Conservation (phyloP, 2,113 vertebrate species). For the Oryzias celebensis region DNA sequence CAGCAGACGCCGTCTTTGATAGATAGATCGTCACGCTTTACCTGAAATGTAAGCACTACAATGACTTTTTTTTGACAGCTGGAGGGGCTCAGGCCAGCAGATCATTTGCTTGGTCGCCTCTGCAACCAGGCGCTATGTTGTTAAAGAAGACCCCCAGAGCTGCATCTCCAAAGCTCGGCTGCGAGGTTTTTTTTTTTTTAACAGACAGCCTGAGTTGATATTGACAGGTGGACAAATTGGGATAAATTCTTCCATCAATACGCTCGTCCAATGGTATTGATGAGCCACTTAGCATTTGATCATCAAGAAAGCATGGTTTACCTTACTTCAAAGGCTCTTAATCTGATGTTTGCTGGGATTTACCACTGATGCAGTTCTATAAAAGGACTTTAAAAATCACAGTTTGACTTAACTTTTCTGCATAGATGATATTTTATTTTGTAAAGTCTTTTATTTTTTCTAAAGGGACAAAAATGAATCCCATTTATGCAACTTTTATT, state of each 20-base stretch:
- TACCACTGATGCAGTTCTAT: too few relatives aligned
- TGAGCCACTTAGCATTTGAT: slow-evolving; percentile 71
- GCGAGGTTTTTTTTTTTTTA: slow-evolving; percentile 13
- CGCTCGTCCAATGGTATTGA: slow-evolving; percentile 71
- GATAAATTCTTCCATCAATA: slow-evolving; percentile 79
- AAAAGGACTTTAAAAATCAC: too few relatives aligned
- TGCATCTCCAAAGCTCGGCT: slow-evolving; percentile 6
- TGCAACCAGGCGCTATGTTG: slow-evolving; percentile 35
- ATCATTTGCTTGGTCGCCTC: slow-evolving; percentile 57
- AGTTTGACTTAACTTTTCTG: too few relatives aligned
- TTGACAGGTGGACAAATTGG: slow-evolving; percentile 78
- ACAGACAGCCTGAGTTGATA: slow-evolving; percentile 71
- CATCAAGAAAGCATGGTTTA: slow-evolving; percentile 46
- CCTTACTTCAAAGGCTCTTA: slow-evolving; percentile 33
- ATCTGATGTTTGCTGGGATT: slow-evolving; percentile 8
- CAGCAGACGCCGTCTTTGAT: slow-evolving; percentile 38
- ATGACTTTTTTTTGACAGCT: slow-evolving; percentile 35
- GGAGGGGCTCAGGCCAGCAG: slow-evolving; percentile 33
- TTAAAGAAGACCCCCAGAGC: not conserved
- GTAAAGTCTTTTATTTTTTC: too few relatives aligned
- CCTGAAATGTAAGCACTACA: slow-evolving; percentile 32
- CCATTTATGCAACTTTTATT: too few relatives aligned
- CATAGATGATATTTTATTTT: too few relatives aligned
- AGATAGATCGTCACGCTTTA: slow-evolving; percentile 58
- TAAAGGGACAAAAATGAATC: too few relatives aligned